Evolutionary conservation across 1,140 invertebrate genomes (phyloP).

Genomic region (Doryteuthis pealeii): DNA sequence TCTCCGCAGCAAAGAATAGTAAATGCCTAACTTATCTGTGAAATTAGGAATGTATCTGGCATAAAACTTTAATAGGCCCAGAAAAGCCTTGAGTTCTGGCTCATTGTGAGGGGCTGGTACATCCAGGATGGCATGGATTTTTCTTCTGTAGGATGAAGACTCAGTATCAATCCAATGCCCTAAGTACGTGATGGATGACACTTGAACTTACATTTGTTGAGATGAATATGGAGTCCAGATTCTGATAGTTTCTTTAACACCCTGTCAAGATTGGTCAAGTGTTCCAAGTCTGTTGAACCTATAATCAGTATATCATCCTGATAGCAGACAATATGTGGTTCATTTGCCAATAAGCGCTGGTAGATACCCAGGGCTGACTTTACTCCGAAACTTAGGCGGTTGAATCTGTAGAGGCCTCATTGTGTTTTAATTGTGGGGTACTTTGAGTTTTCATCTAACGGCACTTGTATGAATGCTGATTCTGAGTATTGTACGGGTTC

Average conservation of each 20-base stretch:
- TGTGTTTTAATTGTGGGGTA: background rate
- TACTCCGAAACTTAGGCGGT: background rate
- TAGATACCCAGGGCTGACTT: constrained; percentile 61
- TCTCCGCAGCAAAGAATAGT: constrained; percentile 24
- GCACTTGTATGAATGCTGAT: background rate
- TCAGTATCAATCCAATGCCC: constrained; percentile 19
- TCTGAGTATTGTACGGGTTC: constrained; percentile 6
- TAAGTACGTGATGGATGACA: constrained; percentile 19
- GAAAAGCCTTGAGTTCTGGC: constrained; percentile 23
- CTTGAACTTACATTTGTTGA: constrained; percentile 30
- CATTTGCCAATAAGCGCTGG: constrained; percentile 35
- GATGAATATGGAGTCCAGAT: background rate
- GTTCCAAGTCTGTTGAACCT: constrained; percentile 18
- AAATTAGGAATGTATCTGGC: constrained; percentile 29
- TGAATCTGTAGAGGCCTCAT: background rate
- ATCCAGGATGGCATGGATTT: constrained; percentile 34
- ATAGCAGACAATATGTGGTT: background rate
- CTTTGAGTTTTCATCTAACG: background rate
- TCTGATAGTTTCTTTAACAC: constrained; percentile 25
- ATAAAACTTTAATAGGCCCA: constrained; percentile 31
- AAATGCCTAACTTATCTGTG: constrained; percentile 16
- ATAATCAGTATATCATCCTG: constrained; percentile 27
- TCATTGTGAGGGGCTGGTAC: constrained; percentile 25
- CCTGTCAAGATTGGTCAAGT: constrained; percentile 23
- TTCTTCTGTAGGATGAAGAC: constrained; percentile 21